Evolutionary conservation across 2,113 vertebrate genomes (phyloP).

Genomic region (Microtus ochrogaster): DNA sequence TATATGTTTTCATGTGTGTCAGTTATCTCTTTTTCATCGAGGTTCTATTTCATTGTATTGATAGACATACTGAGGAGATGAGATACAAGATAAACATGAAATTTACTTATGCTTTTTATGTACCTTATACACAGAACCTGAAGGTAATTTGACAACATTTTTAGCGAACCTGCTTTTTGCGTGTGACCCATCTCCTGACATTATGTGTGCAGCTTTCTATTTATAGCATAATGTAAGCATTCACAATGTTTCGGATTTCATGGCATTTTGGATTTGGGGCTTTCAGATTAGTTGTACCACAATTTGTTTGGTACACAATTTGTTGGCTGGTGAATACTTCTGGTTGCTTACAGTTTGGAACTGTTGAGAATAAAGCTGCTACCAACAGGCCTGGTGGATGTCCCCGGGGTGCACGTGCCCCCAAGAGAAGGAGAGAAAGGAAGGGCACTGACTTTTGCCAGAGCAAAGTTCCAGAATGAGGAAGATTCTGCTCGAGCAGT

Average conservation of each 20-base stretch:
- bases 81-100: not conserved
- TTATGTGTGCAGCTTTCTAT: not conserved
- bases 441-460: not conserved
- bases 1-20: not conserved
- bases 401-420: not conserved
- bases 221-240: not conserved
- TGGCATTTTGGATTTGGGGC: not conserved
- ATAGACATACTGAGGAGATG: not conserved
- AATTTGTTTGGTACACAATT: not conserved
- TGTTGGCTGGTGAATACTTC: not conserved
- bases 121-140: not conserved
- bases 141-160: not conserved
- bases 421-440: not conserved
- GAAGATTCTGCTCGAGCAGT: not conserved
- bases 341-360: not conserved
- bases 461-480: not conserved
- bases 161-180: not conserved
- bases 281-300: not conserved
- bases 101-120: not conserved
- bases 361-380: not conserved
- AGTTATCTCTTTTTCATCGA: not conserved
- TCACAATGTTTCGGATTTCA: not conserved
- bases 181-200: not conserved
- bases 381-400: not conserved
- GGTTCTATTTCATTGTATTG: not conserved